These are phyloP conservation scores for Xenentodon cancila DNA, from an alignment of 2,797 vertebrate genomes.

Conservation along the genomic window DNA sequence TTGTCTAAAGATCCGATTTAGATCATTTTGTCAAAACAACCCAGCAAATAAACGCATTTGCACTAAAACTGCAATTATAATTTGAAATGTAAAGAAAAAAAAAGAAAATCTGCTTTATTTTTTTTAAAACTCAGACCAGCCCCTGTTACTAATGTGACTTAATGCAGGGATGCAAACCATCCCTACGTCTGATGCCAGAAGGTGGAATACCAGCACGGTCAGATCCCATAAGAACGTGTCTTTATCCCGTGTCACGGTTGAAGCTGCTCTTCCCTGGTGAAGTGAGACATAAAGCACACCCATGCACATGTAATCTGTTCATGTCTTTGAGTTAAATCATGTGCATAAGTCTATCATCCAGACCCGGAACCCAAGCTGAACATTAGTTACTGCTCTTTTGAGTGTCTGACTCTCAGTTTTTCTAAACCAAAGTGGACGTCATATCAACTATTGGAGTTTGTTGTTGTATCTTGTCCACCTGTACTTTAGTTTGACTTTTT, in stretches of 20 bases:
- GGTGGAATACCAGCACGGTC: constrained; percentile 78
- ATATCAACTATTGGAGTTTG: no score
- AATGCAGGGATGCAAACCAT: constrained; percentile 47
- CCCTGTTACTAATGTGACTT: background rate
- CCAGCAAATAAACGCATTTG: background rate
- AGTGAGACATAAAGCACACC: constrained; percentile 72
- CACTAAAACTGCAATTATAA: constrained; percentile 6
- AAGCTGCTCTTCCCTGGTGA: constrained; percentile 55
- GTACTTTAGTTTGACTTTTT: no score
- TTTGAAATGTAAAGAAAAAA: background rate
- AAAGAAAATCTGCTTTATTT: constrained; percentile 30
- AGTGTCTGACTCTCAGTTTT: no score
- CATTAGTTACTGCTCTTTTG: no score
- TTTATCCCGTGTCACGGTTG: constrained; percentile 62
- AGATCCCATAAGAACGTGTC: constrained; percentile 67
- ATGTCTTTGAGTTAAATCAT: constrained; percentile 60
- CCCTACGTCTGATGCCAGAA: constrained; percentile 56
- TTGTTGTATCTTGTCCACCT: no score
- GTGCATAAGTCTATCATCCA: constrained; percentile 41
- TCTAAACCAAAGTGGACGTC: no score
- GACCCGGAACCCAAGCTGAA: no score
- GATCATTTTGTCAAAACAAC: constrained; percentile 1
- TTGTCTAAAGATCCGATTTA: constrained; percentile 20
- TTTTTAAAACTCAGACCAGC: no score
- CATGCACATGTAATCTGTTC: constrained; percentile 74